These are phyloP conservation scores for Eupeodes latifasciatus DNA, from an alignment of 2,888 invertebrate genomes.

Conservation along the genomic window DNA sequence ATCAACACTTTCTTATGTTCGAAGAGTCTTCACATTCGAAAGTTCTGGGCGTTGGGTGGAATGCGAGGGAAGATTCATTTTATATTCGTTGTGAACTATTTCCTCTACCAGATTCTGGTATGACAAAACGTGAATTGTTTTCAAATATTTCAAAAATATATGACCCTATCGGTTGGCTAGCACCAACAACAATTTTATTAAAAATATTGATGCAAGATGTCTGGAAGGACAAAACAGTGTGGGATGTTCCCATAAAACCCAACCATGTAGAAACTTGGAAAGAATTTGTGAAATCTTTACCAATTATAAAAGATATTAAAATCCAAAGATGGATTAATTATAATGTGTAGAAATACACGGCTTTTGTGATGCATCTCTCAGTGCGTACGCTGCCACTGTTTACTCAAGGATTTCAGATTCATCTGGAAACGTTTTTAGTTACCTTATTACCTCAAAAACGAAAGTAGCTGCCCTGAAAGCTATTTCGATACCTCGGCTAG, in stretches of 20 bases:
- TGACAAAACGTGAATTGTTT: conserved; percentile 64
- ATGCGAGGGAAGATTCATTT: conserved; percentile 62
- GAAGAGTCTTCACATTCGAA: no score
- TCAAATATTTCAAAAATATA: conserved; percentile 67
- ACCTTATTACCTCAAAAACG: conserved; percentile 7
- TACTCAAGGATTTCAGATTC: conserved; percentile 15
- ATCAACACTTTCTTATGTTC: no score
- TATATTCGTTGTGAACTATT: conserved; percentile 12
- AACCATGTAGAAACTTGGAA: conserved; percentile 3
- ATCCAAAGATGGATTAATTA: conserved; percentile 14
- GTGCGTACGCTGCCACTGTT: conserved; percentile 51
- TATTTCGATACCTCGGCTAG: conserved; percentile 58
- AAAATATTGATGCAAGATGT: conserved; percentile 69
- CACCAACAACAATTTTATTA: conserved; percentile 52
- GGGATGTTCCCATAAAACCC: conserved; percentile 47
- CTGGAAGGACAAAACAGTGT: conserved; percentile 53
- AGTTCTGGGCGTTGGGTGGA: no score
- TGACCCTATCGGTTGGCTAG: conserved; percentile 61
- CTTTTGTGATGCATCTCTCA: conserved; percentile 65
- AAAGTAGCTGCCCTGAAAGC: conserved; percentile 48
- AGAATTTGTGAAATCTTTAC: conserved; percentile 13
- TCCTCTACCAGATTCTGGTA: background rate
- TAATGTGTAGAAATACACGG: conserved; percentile 56
- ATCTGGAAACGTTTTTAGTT: no score
- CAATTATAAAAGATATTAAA: conserved; percentile 12